Conservation (phyloP, 2,113 vertebrate genomes). For the Mohoua ochrocephala region DNA sequence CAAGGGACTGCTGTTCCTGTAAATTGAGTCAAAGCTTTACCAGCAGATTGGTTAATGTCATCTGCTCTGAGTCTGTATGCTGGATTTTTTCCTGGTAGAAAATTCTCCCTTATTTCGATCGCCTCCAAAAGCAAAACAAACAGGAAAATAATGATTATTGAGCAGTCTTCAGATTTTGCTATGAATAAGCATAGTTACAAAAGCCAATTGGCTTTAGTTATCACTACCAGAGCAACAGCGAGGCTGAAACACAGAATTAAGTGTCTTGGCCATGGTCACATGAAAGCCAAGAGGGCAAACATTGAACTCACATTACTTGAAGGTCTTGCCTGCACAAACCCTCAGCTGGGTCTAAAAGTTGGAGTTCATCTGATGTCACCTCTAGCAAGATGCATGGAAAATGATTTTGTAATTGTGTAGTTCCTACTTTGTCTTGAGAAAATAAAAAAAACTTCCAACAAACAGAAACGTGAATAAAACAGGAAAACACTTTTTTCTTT, state of each 20-base stretch:
- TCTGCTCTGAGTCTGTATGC: neutral
- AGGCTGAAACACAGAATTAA: neutral
- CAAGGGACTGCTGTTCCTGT: neutral
- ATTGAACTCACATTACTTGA: neutral
- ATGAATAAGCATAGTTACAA: neutral
- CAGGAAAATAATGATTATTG: neutral
- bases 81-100: neutral
- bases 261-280: neutral
- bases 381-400: neutral
- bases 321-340: neutral
- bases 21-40: neutral
- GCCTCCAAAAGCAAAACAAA: neutral
- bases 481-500: neutral
- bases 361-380: neutral
- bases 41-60: neutral
- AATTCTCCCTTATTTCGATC: neutral
- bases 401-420: neutral
- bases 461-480: neutral
- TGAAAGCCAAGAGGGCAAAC: neutral
- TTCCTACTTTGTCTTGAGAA: neutral
- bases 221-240: neutral
- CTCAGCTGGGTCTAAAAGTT: neutral
- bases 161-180: neutral
- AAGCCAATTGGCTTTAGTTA: neutral
- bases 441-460: neutral